Evolutionary conservation across 2,797 vertebrate species (phyloP), one percentile per base, ranked within the genome.

Genomic region (Argyrosomus regius): DNA sequence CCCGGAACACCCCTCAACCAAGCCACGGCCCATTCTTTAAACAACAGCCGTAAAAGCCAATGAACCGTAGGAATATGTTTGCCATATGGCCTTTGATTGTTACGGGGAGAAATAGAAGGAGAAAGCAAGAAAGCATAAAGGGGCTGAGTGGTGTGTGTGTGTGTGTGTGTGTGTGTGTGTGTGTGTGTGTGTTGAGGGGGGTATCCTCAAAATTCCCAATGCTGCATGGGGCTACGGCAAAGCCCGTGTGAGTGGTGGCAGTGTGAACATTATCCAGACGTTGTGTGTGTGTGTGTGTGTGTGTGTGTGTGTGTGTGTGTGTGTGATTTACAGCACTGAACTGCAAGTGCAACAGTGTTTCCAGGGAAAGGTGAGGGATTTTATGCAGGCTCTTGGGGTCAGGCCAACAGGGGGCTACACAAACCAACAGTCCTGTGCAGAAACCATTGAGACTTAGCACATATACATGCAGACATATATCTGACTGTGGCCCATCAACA

Each of bases 51-150:
- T 96, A 95, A 96, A 96, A 95, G 75, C 88, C 93, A 95, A 87
- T 85, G 94, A 94, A 91, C 91, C 93, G 8, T 75, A 89, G 87
- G 90, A 96, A 95, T 95, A 96, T 96, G 94, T 95, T 94, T 94
- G 89, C 95, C 95, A 96, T 95, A 94, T 96, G 95, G 92, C 90
- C 92, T 94, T 92, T 94, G 91, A 94, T 94, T 93, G 92, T 93
- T 86, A 78, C 73, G 67, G 46, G 69, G 79, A 83, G 87, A 86
- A 85, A 85, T 76, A 57, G 83, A 88, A 87, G 60, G 88, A 75
- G 90, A 87, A 82, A 67, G 85, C 77, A 80, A 90, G 85, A 84
- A 85, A 73, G 86, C 83, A 81, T 81, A 89, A 88, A 89, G 77
- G 79, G 28, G 50, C 54, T 5, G 65, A 77, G 58, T 28, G 20